Base-by-base conservation (phyloP, 1,140 invertebrate genomes). In the Tribolium madens region DNA sequence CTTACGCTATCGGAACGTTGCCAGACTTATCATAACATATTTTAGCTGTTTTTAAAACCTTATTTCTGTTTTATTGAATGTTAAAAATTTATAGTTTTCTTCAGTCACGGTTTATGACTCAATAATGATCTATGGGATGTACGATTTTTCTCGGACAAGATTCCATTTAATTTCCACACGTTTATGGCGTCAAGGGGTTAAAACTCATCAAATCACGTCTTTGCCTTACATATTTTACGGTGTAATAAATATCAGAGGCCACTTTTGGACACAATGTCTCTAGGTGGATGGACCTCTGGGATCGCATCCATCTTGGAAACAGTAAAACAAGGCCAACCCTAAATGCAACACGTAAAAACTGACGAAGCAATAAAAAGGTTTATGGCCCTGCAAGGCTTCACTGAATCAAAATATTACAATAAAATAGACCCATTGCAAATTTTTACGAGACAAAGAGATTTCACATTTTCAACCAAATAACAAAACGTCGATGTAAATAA, bases 291-390 rank as follows among this genome's bases (percentile, higher is more conserved):
- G 69, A 48, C 69, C 69, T 18, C 14, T 26, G 15, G 70, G 70
- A 52, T 26, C 48, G 18, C 50, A 72, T 17, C 17, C 46, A 18
- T 71, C 31, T 48, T 72, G 26, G 12, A 72, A 46, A 31, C 47
- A 33, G 18, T 52, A 72, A 72, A 52, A 50, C 70, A 72, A n/a
- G 10, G 70, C 15, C 2, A 31, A 14, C 33, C 15, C 47, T 52
- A 21, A 72, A 72, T 72, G 70, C 70, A 72, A 72, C 70, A 72
- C 70, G 70, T 72, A 72, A 72, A 72, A 72, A 72, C 9, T 72
- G 57, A 14, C 57, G 10, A 9, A 33, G 18, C 57, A 36, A 12
- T 64, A 64, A 64, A 50, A 64, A 64, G 26, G 57, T 64, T 64
- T 64, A 64, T 26, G 5, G 26, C 53, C 53, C 36, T 42, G 36